Base-by-base conservation (phyloP, 2,797 vertebrate species). In the Craterocephalus amniculus region DNA sequence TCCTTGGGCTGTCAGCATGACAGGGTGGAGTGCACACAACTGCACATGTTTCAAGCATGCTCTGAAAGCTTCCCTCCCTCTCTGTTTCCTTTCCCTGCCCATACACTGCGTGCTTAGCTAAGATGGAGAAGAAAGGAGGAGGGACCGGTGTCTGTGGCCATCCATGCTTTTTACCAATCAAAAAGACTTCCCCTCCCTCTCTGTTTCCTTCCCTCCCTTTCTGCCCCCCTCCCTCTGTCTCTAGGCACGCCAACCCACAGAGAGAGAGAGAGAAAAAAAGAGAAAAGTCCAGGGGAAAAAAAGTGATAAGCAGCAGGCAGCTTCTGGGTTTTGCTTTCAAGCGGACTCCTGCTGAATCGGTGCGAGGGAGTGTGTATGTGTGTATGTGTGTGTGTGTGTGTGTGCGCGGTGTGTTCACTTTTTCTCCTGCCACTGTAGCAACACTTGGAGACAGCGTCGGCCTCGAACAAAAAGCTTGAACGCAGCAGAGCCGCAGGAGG, bases 261-360 rank as follows among this genome's bases (percentile, higher is more conserved):
- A 63, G 59, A 72, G 59, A 75, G 59, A 64, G 58, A 67, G 26
- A 67, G 74, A 80, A 84, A 81, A 34, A 76, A 80, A 84, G 81
- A 34, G 8, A 88, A 89, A 86, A 83, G 79, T 83, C 81, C 74
- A 85, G 83, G 88, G 68, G 88, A 86, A 87, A 91, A 87, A 91
- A 92, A 90, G 85, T 91, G 88, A 89, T 88, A 91, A 90, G 86
- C 86, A 87, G 86, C 74, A 80, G 90, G 87, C 87, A 89, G 94
- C 93, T 94, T 93, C 94, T 95, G 92, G 90, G 89, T 93, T 95
- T 94, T 90, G 92, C 91, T 92, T 94, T 93, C 83, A 92, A 89
- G 89, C 81, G 81, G 86, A 87, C 89, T 92, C 88, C 90, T 72
- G 90, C 93, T 92, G 92, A 90, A 91, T 86, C 78, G 74, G 69